Evolutionary conservation across 2,888 invertebrate genomes (phyloP).

Genomic region (Drosophila paramelanica): DNA sequence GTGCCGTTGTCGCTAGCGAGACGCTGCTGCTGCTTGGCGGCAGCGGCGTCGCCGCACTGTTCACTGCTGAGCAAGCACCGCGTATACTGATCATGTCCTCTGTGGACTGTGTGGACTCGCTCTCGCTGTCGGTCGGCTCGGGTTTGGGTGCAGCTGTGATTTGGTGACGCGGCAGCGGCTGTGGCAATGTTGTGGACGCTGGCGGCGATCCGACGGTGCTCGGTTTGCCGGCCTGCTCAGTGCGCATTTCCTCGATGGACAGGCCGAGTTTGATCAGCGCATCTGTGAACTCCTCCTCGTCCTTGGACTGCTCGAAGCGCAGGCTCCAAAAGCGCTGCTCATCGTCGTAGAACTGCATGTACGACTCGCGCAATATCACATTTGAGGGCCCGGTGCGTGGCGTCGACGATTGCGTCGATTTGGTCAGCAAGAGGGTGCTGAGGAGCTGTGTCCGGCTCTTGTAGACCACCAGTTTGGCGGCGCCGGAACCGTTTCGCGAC

Average conservation of each 20-base stretch:
- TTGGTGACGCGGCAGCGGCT: not conserved
- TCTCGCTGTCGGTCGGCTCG: conserved; percentile 17
- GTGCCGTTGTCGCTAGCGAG: not conserved
- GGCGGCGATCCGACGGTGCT: not conserved
- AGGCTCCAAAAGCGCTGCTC: conserved; percentile 86
- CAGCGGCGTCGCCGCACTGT: not conserved
- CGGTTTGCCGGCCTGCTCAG: not conserved
- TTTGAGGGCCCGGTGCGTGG: conserved; percentile 5
- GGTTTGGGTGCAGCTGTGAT: not conserved
- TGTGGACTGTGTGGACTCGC: conserved; percentile 30
- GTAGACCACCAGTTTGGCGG: conserved; percentile 72
- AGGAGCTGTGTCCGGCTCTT: conserved; percentile 63
- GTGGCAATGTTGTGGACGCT: not conserved
- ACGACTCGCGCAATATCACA: conserved; percentile 62
- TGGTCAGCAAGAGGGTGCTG: conserved; percentile 54
- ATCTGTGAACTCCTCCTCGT: conserved; percentile 48
- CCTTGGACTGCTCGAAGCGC: conserved; percentile 83
- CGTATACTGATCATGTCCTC: conserved; percentile 16
- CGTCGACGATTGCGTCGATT: conserved; percentile 12
- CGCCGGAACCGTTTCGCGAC: conserved; percentile 75
- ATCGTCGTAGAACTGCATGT: conserved; percentile 85
- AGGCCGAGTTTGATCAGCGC: conserved; percentile 21
- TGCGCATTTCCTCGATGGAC: conserved; percentile 14
- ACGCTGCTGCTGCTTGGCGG: conserved; percentile 1
- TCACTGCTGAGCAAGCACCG: not conserved